Conservation (phyloP, 2,797 vertebrate species). For the Oreochromis mossambicus region DNA sequence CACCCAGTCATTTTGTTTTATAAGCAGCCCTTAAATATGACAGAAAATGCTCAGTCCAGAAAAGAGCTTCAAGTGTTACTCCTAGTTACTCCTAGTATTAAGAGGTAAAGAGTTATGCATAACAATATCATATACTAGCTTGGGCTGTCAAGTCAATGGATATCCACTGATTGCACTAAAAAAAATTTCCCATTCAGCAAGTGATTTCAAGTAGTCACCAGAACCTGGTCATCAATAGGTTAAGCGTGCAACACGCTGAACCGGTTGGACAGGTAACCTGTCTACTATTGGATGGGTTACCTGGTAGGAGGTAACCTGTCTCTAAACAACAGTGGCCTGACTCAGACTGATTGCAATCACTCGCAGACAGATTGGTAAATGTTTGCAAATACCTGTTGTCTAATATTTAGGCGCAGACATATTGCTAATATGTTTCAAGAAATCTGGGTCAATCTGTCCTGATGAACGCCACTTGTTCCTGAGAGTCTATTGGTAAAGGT, state of each 20-base stretch:
- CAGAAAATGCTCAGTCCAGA: background rate
- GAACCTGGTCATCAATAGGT: background rate
- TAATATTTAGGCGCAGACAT: background rate
- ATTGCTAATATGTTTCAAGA: background rate
- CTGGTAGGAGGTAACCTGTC: background rate
- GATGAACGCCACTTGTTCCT: background rate
- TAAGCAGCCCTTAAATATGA: background rate
- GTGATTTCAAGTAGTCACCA: background rate
- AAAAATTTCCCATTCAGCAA: background rate
- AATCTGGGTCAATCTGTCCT: background rate
- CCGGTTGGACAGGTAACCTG: no score
- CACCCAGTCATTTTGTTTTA: background rate
- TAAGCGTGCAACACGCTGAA: background rate
- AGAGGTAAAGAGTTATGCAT: background rate
- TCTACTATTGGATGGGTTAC: background rate
- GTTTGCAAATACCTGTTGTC: background rate
- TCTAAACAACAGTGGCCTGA: background rate
- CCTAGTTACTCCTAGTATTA: background rate
- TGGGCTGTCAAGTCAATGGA: background rate
- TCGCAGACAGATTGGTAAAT: background rate
- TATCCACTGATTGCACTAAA: background rate
- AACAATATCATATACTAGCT: slow-evolving; percentile 17
- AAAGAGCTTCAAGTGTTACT: background rate
- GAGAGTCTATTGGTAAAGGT: background rate
- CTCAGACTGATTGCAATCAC: background rate